Evolutionary conservation across 2,888 invertebrate genomes (phyloP).

Genomic region (Brassicogethes aeneus): DNA sequence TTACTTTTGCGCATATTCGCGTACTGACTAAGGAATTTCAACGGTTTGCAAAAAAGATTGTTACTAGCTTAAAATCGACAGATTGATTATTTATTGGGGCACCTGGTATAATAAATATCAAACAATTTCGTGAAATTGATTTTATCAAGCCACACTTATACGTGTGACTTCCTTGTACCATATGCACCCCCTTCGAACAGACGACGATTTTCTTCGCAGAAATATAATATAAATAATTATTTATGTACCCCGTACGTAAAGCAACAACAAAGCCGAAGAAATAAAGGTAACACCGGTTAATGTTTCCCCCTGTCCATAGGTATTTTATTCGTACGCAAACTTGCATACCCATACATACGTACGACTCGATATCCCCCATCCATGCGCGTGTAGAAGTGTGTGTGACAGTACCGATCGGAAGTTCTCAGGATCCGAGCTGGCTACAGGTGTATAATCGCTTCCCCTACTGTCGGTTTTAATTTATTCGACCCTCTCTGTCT

Average conservation of each 20-base stretch:
- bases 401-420: slow-evolving; percentile 26
- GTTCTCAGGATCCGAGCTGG: slow-evolving; percentile 18
- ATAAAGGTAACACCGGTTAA: neutral
- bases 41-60: no score
- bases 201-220: neutral
- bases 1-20: no score
- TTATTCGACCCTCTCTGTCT: no score
- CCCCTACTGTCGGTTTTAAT: neutral
- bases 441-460: neutral
- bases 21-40: no score
- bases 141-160: neutral
- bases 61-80: no score
- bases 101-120: no score
- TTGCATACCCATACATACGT: no score
- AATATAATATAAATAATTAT: neutral
- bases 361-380: neutral
- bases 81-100: no score
- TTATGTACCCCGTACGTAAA: neutral
- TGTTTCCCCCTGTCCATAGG: neutral
- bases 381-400: slow-evolving; percentile 22
- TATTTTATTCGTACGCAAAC: no score
- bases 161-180: neutral
- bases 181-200: neutral
- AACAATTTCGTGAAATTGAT: no score
- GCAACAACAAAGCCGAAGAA: neutral